Evolutionary conservation across 1,140 invertebrate species (phyloP), one percentile per base, ranked within the genome.

Genomic region (Drosophila setifemur): DNA sequence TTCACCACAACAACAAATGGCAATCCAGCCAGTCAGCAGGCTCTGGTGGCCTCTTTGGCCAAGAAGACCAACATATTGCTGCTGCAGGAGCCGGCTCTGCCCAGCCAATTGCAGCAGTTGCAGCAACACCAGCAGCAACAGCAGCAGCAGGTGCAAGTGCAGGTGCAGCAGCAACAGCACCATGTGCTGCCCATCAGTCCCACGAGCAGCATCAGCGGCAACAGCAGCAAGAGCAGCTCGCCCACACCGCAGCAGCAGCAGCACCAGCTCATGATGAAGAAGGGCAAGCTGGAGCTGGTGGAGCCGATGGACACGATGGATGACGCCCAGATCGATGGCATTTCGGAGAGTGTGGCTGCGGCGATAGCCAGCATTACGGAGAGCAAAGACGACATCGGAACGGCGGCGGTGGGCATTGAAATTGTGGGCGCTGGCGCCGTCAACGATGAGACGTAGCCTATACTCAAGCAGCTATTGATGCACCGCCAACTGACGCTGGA

Each of bases 371-470:
- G 55, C 48, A 52, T 54, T 35, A 68, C 73, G 21, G 72, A 78
- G 52, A 39, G 52, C 50, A 73, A 76, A 19, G 69, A 83, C 12
- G 54, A 76, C 25, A 61, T 75, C 6, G 66, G 66, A 45, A 39
- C 61, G 45, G 43, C 67, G 23, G 35, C 72, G 11, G 74, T 70
- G 25, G 81, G 74, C 47, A 72, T 85, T 79, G 79, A 85, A 85
- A 61, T 86, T 79, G 67, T 86, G 33, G 73, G 78, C 48, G 71
- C 58, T 71, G 72, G 77, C 40, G 61, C 77, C 47, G 57, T 82
- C 33, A 89, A 77, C 74, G 72, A 79, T 31, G 87, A 90, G 64
- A 90, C 89, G 89, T 90, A 90, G 89, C 89, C 89, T 90, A 90
- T 90, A 90, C 89, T 90, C 43, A 90, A 90, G 71, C 82, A 87